These are phyloP conservation scores for Sphaeridia pumilis DNA, from an alignment of 2,888 invertebrate genomes.

Conservation along the genomic window DNA sequence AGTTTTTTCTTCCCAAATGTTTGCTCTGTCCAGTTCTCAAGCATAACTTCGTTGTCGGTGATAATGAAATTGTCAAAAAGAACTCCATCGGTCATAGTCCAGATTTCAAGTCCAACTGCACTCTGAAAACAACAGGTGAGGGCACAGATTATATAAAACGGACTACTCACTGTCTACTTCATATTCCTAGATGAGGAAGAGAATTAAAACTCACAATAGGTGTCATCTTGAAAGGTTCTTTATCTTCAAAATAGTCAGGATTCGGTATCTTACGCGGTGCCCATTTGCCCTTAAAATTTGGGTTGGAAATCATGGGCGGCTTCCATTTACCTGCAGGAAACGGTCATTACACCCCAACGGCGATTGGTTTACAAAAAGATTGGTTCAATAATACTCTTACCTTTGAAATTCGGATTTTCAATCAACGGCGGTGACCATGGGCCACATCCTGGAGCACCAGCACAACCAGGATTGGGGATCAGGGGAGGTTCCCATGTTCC, in stretches of 20 bases:
- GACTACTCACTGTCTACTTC: no score
- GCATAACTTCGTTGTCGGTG: slow-evolving; percentile 65
- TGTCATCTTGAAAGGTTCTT: slow-evolving; percentile 77
- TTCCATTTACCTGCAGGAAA: slow-evolving; percentile 53
- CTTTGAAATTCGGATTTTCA: slow-evolving; percentile 83
- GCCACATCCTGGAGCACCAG: slow-evolving; percentile 75
- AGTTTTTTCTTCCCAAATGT: slow-evolving; percentile 75
- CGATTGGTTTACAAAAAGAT: background rate
- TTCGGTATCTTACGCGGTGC: slow-evolving; percentile 71
- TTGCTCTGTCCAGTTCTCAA: slow-evolving; percentile 65
- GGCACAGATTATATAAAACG: background rate
- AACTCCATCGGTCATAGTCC: slow-evolving; percentile 94
- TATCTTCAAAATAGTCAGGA: slow-evolving; percentile 85
- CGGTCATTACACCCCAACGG: background rate
- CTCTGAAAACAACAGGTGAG: slow-evolving; percentile 45
- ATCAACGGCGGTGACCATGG: slow-evolving; percentile 72
- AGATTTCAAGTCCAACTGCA: slow-evolving; percentile 90
- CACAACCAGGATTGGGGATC: slow-evolving; percentile 78
- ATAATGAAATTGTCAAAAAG: slow-evolving; percentile 92
- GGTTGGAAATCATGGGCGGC: slow-evolving; percentile 77
- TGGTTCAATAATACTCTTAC: no score
- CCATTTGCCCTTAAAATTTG: slow-evolving; percentile 95
- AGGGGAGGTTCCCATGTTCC: slow-evolving; percentile 96
- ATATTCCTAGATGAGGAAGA: background rate
- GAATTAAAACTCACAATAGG: slow-evolving; percentile 62